Conservation (phyloP, 1,140 invertebrate species). For the Diabrotica undecimpunctata region DNA sequence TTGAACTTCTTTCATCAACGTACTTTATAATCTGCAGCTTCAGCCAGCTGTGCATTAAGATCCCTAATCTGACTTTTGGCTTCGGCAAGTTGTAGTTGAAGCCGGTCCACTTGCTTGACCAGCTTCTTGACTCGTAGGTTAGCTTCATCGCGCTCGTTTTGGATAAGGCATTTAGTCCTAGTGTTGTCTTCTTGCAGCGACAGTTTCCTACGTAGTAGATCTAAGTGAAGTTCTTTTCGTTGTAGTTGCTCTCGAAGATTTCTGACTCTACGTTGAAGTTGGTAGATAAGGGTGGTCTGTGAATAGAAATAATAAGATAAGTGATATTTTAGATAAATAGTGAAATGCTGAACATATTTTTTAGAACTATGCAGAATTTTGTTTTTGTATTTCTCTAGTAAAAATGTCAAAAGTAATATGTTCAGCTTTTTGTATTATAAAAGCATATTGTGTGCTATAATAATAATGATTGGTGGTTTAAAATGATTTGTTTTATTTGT, state of each 20-base stretch:
- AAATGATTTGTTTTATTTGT: too few species aligned
- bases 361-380: neutral
- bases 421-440: too few species aligned
- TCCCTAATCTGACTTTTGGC: conserved; percentile 68
- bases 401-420: too few species aligned
- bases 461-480: too few species aligned
- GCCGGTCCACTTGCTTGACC: conserved; percentile 70
- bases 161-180: conserved; percentile 57
- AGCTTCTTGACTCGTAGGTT: conserved; percentile 70
- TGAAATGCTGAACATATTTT: neutral
- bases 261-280: conserved; percentile 74
- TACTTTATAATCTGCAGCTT: conserved; percentile 81
- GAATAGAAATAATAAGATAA: conserved; percentile 5
- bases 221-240: conserved; percentile 85
- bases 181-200: conserved; percentile 74
- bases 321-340: neutral
- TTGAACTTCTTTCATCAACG: neutral
- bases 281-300: conserved; percentile 79
- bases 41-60: conserved; percentile 72
- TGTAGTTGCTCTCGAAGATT: conserved; percentile 84
- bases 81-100: conserved; percentile 69
- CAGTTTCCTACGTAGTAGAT: conserved; percentile 81
- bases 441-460: too few species aligned
- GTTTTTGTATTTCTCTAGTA: too few species aligned
- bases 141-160: conserved; percentile 74